phyloP scores from a whole-genome alignment of 2,113 vertebrate species.

The Forbesichthys agassizii region DNA sequence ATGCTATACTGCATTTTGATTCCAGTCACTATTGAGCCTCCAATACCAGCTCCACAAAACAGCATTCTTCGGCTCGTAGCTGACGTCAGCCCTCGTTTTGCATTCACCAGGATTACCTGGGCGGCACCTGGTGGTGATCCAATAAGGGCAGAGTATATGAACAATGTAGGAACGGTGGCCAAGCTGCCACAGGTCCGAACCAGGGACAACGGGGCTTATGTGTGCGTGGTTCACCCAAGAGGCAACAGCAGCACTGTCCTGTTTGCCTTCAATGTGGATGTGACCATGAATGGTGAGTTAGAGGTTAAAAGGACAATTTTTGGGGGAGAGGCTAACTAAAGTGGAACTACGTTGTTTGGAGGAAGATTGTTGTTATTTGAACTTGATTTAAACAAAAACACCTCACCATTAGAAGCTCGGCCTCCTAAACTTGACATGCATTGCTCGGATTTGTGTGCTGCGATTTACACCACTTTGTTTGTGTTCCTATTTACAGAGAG shows the following conservation, averaged over 20 bases:
- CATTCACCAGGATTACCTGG: slow-evolving; percentile 60
- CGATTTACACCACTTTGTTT: too few species aligned
- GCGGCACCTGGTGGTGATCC: slow-evolving; percentile 34
- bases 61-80: slow-evolving; percentile 66
- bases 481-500: too few species aligned
- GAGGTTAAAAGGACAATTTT: background rate
- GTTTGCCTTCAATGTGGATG: slow-evolving; percentile 51
- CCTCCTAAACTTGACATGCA: too few species aligned
- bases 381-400: too few species aligned
- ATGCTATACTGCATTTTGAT: background rate
- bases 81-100: slow-evolving; percentile 41
- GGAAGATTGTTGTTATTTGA: too few species aligned
- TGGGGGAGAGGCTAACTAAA: too few species aligned
- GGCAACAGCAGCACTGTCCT: slow-evolving; percentile 26
- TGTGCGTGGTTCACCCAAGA: slow-evolving; percentile 53
- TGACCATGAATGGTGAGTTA: slow-evolving; percentile 65
- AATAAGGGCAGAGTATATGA: slow-evolving; percentile 44
- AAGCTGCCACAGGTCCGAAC: slow-evolving; percentile 63
- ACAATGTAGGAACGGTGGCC: slow-evolving; percentile 31
- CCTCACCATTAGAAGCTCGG: too few species aligned
- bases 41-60: slow-evolving; percentile 36
- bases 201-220: slow-evolving; percentile 59
- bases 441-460: too few species aligned
- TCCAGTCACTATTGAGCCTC: slow-evolving; percentile 53
- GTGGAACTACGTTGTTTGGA: too few species aligned